phyloP scores from a whole-genome alignment of 2,797 vertebrate species.

The Aulostomus chinensis region DNA sequence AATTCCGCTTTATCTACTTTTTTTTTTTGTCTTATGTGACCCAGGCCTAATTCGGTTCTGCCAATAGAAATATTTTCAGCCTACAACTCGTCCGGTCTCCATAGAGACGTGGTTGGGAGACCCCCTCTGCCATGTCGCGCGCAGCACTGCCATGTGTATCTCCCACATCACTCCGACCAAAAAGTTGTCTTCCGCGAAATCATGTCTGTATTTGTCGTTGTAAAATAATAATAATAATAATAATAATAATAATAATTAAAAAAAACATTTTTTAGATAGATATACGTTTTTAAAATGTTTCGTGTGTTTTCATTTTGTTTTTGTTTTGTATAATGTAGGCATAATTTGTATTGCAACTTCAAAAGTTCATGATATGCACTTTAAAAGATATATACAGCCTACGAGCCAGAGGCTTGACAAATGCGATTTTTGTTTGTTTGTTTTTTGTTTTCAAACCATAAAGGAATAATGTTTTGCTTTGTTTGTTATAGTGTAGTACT shows the following conservation, averaged over 20 bases:
- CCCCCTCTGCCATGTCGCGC: conserved; percentile 77
- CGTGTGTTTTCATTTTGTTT: conserved; percentile 47
- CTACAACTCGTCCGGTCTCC: conserved; percentile 52
- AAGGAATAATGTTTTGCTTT: conserved; percentile 51
- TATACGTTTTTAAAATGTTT: conserved; percentile 24
- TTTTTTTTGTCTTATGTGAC: conserved; percentile 50
- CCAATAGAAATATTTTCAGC: conserved; percentile 67
- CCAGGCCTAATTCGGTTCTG: conserved; percentile 73
- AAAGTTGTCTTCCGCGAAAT: conserved; percentile 77
- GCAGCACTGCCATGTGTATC: conserved; percentile 77
- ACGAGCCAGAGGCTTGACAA: conserved; percentile 78
- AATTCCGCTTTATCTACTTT: conserved; percentile 52
- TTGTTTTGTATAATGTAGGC: conserved; percentile 54
- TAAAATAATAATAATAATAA: no score
- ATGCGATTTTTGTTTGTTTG: conserved; percentile 3
- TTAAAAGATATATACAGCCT: conserved; percentile 66
- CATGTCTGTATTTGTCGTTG: conserved; percentile 42
- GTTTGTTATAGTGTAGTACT: conserved; percentile 77
- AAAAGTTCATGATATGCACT: conserved; percentile 88
- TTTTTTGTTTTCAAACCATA: conserved; percentile 57
- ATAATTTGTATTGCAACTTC: conserved; percentile 79
- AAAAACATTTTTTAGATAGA: no score
- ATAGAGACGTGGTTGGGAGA: conserved; percentile 70
- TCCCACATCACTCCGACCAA: conserved; percentile 71
- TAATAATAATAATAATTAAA: no score